phyloP scores from a whole-genome alignment of 2,888 invertebrate species.

The Cantharis lateralis region DNA sequence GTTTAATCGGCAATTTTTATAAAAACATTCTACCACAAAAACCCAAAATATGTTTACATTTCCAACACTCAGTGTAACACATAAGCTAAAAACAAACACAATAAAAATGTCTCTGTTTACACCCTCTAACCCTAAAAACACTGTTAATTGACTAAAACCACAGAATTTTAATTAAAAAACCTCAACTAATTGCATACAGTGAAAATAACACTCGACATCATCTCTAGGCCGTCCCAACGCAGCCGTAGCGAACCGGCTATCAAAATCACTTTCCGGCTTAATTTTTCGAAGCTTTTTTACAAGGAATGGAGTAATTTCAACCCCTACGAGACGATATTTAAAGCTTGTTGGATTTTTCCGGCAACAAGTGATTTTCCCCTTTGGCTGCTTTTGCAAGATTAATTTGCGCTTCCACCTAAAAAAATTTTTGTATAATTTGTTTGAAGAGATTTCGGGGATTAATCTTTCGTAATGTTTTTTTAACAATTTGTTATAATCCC shows the following conservation, averaged over 20 bases:
- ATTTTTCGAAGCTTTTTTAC: slow-evolving; percentile 32
- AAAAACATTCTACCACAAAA: not conserved
- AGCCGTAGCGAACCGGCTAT: not conserved
- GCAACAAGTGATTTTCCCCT: slow-evolving; percentile 45
- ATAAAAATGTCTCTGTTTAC: slow-evolving; percentile 23
- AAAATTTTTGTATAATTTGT: slow-evolving; percentile 15
- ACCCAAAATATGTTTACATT: slow-evolving; percentile 18
- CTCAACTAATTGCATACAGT: slow-evolving; percentile 40
- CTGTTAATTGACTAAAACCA: slow-evolving; percentile 42
- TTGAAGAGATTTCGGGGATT: slow-evolving; percentile 17
- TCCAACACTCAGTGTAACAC: slow-evolving; percentile 14
- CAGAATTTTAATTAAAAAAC: slow-evolving; percentile 45
- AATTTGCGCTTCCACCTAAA: slow-evolving; percentile 25
- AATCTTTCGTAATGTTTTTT: not conserved
- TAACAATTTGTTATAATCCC: not conserved
- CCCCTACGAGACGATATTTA: slow-evolving; percentile 23
- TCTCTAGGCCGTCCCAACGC: not conserved
- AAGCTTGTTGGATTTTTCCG: slow-evolving; percentile 33
- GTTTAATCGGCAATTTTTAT: not conserved
- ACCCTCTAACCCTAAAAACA: slow-evolving; percentile 23
- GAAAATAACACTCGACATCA: slow-evolving; percentile 22
- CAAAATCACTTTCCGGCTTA: slow-evolving; percentile 21
- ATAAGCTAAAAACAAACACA: slow-evolving; percentile 20
- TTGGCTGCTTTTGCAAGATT: slow-evolving; percentile 35
- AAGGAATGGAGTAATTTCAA: slow-evolving; percentile 17